Evolutionary conservation across 2,888 invertebrate genomes (phyloP).

Genomic region (Neria commutata): DNA sequence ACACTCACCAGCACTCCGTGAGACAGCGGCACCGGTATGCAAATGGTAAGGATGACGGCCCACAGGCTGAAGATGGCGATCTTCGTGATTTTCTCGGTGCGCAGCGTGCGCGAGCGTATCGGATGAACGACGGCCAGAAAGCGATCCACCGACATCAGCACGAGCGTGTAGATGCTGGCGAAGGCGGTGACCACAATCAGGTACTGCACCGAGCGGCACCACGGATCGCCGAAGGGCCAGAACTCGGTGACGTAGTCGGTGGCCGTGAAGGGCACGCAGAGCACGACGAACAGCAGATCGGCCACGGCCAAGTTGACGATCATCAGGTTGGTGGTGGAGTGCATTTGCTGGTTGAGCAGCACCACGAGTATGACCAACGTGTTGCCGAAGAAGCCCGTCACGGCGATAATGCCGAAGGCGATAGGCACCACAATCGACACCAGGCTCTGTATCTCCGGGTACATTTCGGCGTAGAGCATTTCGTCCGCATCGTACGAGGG

Average conservation of each 20-base stretch:
- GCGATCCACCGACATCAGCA: slow-evolving; percentile 89
- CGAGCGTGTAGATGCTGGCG: slow-evolving; percentile 90
- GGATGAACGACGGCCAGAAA: slow-evolving; percentile 94
- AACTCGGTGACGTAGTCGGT: slow-evolving; percentile 81
- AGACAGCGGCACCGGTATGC: slow-evolving; percentile 74
- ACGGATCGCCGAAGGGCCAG: slow-evolving; percentile 88
- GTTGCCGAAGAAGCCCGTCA: slow-evolving; percentile 87
- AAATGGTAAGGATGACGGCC: slow-evolving; percentile 76
- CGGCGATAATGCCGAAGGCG: slow-evolving; percentile 82
- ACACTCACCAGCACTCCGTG: slow-evolving; percentile 71
- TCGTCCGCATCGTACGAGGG: not conserved
- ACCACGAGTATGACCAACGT: slow-evolving; percentile 87
- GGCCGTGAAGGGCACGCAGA: slow-evolving; percentile 93
- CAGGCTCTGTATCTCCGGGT: slow-evolving; percentile 33
- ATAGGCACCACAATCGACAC: slow-evolving; percentile 72
- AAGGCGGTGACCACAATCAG: slow-evolving; percentile 89
- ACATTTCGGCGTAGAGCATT: slow-evolving; percentile 7
- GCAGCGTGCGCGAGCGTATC: slow-evolving; percentile 80
- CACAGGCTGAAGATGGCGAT: slow-evolving; percentile 78
- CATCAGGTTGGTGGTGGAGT: slow-evolving; percentile 90
- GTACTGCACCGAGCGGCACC: slow-evolving; percentile 91
- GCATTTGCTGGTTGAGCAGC: slow-evolving; percentile 85
- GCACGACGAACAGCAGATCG: slow-evolving; percentile 86
- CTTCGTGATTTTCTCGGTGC: slow-evolving; percentile 80
- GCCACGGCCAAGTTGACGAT: slow-evolving; percentile 89